Conservation (phyloP, 2,113 vertebrate genomes). For the Dolichallabes microphthalmus region DNA sequence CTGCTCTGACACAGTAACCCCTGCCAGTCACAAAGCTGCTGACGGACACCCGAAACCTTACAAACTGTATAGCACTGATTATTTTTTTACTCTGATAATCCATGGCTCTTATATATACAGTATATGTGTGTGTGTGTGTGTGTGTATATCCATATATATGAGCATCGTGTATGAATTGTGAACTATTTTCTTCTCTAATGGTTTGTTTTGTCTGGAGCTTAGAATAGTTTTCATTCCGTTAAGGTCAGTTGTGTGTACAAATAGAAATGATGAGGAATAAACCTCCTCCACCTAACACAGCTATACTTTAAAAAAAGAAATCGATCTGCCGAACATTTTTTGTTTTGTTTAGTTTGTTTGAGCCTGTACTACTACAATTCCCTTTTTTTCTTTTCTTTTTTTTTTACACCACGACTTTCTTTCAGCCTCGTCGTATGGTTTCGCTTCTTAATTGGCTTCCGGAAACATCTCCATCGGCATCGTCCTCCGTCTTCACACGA, state of each 20-base stretch:
- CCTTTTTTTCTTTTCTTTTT: neutral
- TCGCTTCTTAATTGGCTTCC: slow-evolving; percentile 49
- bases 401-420: slow-evolving; percentile 2
- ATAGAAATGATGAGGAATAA: neutral
- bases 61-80: neutral
- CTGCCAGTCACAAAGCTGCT: slow-evolving; percentile 6
- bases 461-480: slow-evolving; percentile 41
- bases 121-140: neutral
- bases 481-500: slow-evolving; percentile 51
- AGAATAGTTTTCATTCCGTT: neutral
- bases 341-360: neutral
- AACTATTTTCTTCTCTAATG: neutral
- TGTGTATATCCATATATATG: neutral
- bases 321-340: neutral
- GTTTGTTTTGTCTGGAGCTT: neutral
- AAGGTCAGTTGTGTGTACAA: neutral
- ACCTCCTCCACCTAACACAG: neutral
- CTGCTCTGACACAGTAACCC: slow-evolving; percentile 74
- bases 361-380: neutral
- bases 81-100: neutral
- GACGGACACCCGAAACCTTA: neutral
- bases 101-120: neutral
- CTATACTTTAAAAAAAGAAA: too few species aligned
- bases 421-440: slow-evolving; percentile 38
- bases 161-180: neutral